Conservation (phyloP, 1,140 invertebrate genomes). For the Saccostrea cuccullata region DNA sequence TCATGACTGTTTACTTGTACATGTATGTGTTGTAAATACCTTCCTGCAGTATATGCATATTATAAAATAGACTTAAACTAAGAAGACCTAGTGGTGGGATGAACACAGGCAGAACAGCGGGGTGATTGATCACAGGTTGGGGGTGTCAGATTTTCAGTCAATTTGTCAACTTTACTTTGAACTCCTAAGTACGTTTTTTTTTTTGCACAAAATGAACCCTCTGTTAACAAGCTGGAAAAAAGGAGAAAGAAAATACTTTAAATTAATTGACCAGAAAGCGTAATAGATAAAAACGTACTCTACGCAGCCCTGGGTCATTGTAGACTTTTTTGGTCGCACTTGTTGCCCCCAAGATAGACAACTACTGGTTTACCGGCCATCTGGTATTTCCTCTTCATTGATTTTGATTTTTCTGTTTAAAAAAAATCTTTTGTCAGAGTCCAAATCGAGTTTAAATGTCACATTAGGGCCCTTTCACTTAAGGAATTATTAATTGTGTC, state of each 20-base stretch:
- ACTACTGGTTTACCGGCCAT: background rate
- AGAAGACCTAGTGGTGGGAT: too few relatives aligned
- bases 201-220: background rate
- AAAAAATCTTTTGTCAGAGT: background rate
- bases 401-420: background rate
- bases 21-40: too few relatives aligned
- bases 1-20: too few relatives aligned
- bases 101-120: background rate
- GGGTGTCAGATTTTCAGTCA: background rate
- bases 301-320: background rate
- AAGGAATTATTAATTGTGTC: too few relatives aligned
- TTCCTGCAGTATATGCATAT: too few relatives aligned
- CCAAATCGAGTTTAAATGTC: background rate
- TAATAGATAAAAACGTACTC: background rate
- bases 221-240: background rate
- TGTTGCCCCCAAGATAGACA: constrained; percentile 4
- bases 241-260: background rate
- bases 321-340: background rate
- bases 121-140: background rate
- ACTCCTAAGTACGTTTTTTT: background rate
- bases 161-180: background rate
- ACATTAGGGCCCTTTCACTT: background rate
- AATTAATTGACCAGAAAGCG: background rate
- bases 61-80: too few relatives aligned
- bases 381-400: background rate